Evolutionary conservation across 2,113 vertebrate species (phyloP), one percentile per base, ranked within the genome.

Genomic region (Sclerurus mexicanus): DNA sequence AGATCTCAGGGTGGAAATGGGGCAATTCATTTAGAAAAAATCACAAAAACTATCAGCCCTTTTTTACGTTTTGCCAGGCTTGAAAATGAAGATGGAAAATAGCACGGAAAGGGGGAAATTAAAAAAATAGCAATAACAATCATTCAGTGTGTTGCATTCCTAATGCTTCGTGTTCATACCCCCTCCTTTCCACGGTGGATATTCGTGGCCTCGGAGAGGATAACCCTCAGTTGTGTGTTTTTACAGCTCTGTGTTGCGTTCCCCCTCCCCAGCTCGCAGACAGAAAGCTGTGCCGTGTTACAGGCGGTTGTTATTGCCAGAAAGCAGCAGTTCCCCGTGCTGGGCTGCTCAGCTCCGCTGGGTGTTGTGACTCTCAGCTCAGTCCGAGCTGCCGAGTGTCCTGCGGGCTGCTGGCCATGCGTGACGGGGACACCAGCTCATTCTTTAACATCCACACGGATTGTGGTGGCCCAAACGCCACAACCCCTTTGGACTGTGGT

Each of bases 61-160:
- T 80, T 87, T 85, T 93, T 30, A 63, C 77, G 33, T 16, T 21
- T 86, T 47, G 55, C 28, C 75, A 33, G 30, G 49, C 78, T 28
- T 86, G 90, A 80, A 92, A 88, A 90, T 72, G 44, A 84, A 74
- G 52, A 81, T 64, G 56, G 85, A 86, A 92, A 92, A 60, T 10
- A 53, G 56, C 10, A 28, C 22, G 58, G 47, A 95, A 91, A 42
- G 1, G 4, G 56, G 55, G 55, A 69, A 80, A 56, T 85, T 37
- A 17, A 35, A 77, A 78, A 49, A 56, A 52, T 28, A 60, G 64
- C 14, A 39, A 69, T 17, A 31, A 47, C 5, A 35, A 42, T 12
- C 63, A 40, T 64, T 60, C 37, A 5, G 19, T 40, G 74, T 31
- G 66, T 59, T 55, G 76, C 42, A 14, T 42, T 77, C 42, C 37